These are phyloP conservation scores for Clarias platycephalus DNA, from an alignment of 2,797 vertebrate species.

Conservation along the genomic window DNA sequence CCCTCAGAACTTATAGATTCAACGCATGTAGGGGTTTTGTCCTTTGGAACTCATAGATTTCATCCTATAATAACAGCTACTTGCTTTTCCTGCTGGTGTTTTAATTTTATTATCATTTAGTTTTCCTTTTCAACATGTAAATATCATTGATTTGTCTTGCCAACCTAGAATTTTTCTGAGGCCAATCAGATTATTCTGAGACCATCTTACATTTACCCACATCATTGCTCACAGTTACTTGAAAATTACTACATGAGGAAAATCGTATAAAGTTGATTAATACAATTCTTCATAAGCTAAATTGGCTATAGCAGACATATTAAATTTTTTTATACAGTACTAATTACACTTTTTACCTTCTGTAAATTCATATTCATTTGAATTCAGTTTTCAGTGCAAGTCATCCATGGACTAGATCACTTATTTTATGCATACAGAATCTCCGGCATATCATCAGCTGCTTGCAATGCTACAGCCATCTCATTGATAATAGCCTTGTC, in stretches of 20 bases:
- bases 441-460: slow-evolving; percentile 25
- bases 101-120: neutral
- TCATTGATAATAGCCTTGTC: slow-evolving; percentile 64
- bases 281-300: neutral
- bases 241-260: neutral
- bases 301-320: neutral
- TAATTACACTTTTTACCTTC: neutral
- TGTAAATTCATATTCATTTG: neutral
- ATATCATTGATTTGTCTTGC: neutral
- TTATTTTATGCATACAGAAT: slow-evolving; percentile 8
- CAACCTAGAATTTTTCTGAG: neutral
- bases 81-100: neutral
- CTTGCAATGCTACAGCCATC: neutral
- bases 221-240: too few relatives aligned
- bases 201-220: neutral
- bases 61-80: neutral
- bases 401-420: neutral
- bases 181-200: neutral
- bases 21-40: neutral
- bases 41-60: neutral
- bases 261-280: neutral
- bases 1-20: neutral
- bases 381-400: neutral
- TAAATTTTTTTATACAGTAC: neutral
- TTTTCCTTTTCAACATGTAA: neutral